phyloP scores from a whole-genome alignment of 2,888 invertebrate species.

The Flexamia atlantica region DNA sequence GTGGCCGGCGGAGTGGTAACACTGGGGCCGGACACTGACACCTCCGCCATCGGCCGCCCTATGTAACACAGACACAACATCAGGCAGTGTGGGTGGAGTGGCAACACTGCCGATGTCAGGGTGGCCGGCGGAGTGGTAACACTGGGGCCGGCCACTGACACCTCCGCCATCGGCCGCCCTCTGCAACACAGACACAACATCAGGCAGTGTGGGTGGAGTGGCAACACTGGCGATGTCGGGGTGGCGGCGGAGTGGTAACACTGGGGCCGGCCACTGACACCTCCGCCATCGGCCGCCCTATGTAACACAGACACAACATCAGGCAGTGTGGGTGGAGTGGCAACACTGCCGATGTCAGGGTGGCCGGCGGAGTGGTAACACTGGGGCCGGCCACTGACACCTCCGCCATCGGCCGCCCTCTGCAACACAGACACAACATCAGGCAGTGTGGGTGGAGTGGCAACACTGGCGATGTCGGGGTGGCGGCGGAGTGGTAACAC shows the following conservation, averaged over 20 bases:
- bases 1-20: slow-evolving; percentile 37
- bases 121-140: slow-evolving; percentile 13
- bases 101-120: slow-evolving; percentile 67
- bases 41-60: slow-evolving; percentile 61
- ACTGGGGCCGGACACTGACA: slow-evolving; percentile 35
- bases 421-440: slow-evolving; percentile 21
- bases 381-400: slow-evolving; percentile 30
- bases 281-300: slow-evolving; percentile 61
- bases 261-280: slow-evolving; percentile 25
- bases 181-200: slow-evolving; percentile 32
- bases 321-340: background rate
- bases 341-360: background rate
- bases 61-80: slow-evolving; percentile 24
- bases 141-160: slow-evolving; percentile 31
- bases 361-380: background rate
- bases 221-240: no score
- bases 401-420: slow-evolving; percentile 61
- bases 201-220: background rate
- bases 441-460: background rate
- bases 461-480: slow-evolving; percentile 66
- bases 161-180: slow-evolving; percentile 61
- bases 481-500: no score
- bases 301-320: slow-evolving; percentile 31
- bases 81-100: slow-evolving; percentile 73
- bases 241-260: slow-evolving; percentile 13